Base-by-base conservation (phyloP, 2,797 vertebrate genomes). In the Propithecus perrieri region DNA sequence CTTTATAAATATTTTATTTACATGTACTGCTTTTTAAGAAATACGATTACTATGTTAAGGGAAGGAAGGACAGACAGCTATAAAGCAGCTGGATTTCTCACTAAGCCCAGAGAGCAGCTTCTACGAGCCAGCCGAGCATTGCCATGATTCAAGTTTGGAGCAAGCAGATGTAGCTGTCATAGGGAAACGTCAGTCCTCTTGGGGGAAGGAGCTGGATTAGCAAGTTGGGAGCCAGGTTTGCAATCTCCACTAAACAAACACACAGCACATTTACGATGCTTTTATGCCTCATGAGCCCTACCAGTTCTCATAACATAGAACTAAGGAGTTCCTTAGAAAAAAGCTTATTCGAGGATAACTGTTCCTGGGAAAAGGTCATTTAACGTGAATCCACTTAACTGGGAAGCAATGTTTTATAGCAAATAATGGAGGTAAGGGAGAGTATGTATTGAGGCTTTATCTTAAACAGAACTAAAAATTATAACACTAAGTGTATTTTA, bases 311-410 rank as follows among this genome's bases (percentile, higher is more conserved):
- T 1, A 48, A 53, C 43, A 10, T 28, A 79, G 57, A 96, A 93
- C 79, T 74, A 76, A 91, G 63, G 33, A 28, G 10, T 63, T 61
- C 53, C 48, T 93, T 46, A 84, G 55, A 46, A 78, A 83, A 67
- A 67, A 89, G 69, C 4, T 5, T 86, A 55, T 95, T 89, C 75
- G 38, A 74, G 75, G 43, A 93, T 79, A 92, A 61, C 67, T 38
- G 48, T 48, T 94, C 67, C 85, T 94, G 48, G 76, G 50, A n/a
- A 95, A 95, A 94, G 85, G 17, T 80, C 55, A 65, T 80, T 96
- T 92, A 85, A 96, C 85, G n/a, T n/a, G 50, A 96, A 95, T 78
- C 53, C 33, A 65, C 53, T 92, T 92, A 85, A 78, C 88, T 30
- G 55, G 50, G 43, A 80, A 80, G 48, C 4, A 41, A 85, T 18